These are phyloP conservation scores for Aptenodytes forsteri DNA, from an alignment of 2,113 vertebrate species.

Conservation along the genomic window DNA sequence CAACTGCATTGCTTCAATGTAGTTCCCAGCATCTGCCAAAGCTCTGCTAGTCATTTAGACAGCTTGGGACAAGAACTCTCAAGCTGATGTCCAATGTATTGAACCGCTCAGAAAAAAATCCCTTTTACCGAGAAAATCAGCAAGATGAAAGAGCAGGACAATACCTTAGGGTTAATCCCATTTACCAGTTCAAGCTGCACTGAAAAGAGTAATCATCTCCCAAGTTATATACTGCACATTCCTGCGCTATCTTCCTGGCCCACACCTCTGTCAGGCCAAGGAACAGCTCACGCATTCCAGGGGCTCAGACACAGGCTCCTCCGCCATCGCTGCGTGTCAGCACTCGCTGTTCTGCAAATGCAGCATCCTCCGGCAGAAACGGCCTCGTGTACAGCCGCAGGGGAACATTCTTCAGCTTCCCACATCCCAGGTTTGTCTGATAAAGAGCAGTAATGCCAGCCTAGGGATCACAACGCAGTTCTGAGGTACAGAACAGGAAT, in stretches of 20 bases:
- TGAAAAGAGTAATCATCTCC: not conserved
- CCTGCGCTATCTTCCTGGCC: not conserved
- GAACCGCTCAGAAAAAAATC: not conserved
- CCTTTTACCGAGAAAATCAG: not conserved
- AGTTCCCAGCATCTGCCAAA: not conserved
- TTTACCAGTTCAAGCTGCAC: not conserved
- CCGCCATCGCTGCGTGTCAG: not conserved
- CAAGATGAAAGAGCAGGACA: not conserved
- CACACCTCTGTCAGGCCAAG: not conserved
- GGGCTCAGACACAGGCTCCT: not conserved
- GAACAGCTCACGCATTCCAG: not conserved
- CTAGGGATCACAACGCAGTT: not conserved
- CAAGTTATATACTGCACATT: not conserved
- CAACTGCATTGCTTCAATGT: not conserved
- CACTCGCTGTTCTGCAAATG: not conserved
- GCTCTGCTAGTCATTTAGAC: not conserved
- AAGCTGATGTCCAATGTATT: rapidly evolving
- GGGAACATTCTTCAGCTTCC: conserved; percentile 2
- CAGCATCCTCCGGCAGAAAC: not conserved
- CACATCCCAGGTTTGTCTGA: not conserved
- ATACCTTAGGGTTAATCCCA: not conserved
- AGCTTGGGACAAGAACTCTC: not conserved
- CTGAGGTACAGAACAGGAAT: not conserved
- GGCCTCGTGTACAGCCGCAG: not conserved
- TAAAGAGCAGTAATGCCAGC: not conserved